Percentiles rank a stretch among this genome's conserved stretches.
Evolutionary conservation across 2,113 vertebrate genomes (phyloP).

Genomic region (Laterallus jamaicensis): DNA sequence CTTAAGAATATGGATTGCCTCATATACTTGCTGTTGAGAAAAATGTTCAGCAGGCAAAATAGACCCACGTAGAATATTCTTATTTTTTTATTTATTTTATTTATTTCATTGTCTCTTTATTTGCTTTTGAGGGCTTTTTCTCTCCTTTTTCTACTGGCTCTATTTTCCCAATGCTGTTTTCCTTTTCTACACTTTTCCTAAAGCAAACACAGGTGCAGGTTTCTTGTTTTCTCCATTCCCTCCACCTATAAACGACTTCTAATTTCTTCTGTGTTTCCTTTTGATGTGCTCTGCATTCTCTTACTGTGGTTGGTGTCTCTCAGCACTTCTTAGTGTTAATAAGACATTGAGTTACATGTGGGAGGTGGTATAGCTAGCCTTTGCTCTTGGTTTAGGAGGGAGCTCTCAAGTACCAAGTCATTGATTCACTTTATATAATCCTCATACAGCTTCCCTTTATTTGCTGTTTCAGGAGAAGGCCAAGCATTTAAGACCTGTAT

Average conservation of each 20-base stretch:
- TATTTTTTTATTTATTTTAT: background rate
- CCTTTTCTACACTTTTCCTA: background rate
- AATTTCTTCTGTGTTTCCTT: background rate
- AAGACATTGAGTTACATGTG: background rate
- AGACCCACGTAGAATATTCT: background rate
- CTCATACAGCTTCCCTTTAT: background rate
- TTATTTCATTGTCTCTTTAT: background rate
- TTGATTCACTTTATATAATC: background rate
- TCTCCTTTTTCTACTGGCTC: background rate
- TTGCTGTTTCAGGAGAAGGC: background rate
- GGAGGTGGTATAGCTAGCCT: background rate
- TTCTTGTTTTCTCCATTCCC: background rate
- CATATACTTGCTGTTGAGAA: background rate
- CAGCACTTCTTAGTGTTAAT: background rate
- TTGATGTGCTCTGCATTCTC: background rate
- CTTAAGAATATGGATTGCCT: conserved; percentile 30
- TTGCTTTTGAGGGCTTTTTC: background rate
- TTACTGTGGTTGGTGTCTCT: background rate
- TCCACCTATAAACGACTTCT: background rate
- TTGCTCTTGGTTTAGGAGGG: background rate
- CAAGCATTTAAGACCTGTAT: background rate
- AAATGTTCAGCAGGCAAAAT: background rate
- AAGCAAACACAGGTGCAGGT: background rate
- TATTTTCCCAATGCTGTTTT: background rate
- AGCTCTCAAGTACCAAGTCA: background rate